A percentile compares a stretch with the other conserved stretches of the same genome.
Conservation (phyloP, 2,888 invertebrate species). For the Ornithoptera alexandrae region DNA sequence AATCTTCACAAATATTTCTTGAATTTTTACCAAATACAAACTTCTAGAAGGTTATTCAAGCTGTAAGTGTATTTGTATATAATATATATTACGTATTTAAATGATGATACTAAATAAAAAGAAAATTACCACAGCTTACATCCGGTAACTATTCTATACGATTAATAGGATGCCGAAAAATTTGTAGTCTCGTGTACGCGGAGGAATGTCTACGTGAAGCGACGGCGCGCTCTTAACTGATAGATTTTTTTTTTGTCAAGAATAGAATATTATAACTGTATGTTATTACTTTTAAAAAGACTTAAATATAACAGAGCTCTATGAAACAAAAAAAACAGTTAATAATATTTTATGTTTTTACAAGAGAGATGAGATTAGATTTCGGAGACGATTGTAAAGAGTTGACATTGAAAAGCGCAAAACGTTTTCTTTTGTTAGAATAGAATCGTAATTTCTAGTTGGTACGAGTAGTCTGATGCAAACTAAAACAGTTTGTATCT, state of each 20-base stretch:
- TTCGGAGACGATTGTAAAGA: constrained; percentile 2
- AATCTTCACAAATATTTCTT: not conserved
- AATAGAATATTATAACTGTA: not conserved
- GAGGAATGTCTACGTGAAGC: constrained; percentile 16
- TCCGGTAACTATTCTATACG: constrained; percentile 1
- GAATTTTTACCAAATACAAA: not conserved
- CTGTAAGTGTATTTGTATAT: no score
- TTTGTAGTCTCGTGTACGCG: constrained; percentile 9
- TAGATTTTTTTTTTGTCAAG: constrained; percentile 8
- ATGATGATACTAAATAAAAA: not conserved
- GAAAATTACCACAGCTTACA: not conserved
- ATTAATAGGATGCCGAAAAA: constrained; percentile 21
- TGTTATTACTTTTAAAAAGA: no score
- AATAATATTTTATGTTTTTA: not conserved
- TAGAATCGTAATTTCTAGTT: not conserved
- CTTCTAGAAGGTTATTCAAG: no score
- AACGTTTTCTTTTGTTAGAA: constrained; percentile 15
- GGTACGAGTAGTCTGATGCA: constrained; percentile 14
- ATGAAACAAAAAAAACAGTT: not conserved
- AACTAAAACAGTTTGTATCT: constrained; percentile 12
- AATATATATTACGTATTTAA: no score
- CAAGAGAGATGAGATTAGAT: not conserved
- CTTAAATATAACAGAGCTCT: no score
- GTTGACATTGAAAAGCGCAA: not conserved
- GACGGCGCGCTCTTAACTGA: constrained; percentile 10